These are phyloP conservation scores for Lithobius niger DNA, from an alignment of 1,140 invertebrate species.

Conservation along the genomic window DNA sequence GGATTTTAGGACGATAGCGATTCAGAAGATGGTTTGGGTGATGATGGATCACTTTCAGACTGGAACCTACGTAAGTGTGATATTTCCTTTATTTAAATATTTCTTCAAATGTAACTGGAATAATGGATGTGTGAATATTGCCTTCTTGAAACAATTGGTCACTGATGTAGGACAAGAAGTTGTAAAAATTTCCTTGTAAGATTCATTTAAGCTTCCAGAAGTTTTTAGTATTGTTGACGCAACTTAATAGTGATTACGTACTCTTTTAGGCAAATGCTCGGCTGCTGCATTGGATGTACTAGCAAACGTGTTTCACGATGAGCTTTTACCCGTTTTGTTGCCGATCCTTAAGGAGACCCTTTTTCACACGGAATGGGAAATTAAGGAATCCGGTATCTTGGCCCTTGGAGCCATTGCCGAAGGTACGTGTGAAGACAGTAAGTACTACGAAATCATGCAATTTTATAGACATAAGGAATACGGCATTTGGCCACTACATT, in stretches of 20 bases:
- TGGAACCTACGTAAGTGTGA: slow-evolving; percentile 73
- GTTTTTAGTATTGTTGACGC: no score
- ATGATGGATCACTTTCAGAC: slow-evolving; percentile 83
- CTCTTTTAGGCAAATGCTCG: slow-evolving; percentile 68
- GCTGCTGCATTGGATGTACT: slow-evolving; percentile 94
- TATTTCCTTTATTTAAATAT: slow-evolving; percentile 5
- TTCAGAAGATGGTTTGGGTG: slow-evolving; percentile 67
- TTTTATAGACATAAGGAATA: no score
- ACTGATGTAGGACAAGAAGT: no score
- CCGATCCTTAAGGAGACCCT: slow-evolving; percentile 94
- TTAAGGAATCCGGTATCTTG: slow-evolving; percentile 91
- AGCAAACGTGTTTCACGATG: slow-evolving; percentile 93
- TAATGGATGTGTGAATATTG: no score
- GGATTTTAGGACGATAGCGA: slow-evolving; percentile 60
- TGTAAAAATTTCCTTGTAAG: no score
- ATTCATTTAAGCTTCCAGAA: no score
- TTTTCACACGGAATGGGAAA: slow-evolving; percentile 90
- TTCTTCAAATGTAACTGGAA: no score
- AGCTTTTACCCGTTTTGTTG: slow-evolving; percentile 81
- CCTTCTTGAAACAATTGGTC: no score
- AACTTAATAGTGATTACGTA: no score
- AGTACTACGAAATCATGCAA: no score
- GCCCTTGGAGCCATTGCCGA: slow-evolving; percentile 97
- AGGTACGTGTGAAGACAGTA: no score
- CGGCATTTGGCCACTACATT: no score